Conservation (phyloP, 2,113 vertebrate species). For the Tetrax tetrax region DNA sequence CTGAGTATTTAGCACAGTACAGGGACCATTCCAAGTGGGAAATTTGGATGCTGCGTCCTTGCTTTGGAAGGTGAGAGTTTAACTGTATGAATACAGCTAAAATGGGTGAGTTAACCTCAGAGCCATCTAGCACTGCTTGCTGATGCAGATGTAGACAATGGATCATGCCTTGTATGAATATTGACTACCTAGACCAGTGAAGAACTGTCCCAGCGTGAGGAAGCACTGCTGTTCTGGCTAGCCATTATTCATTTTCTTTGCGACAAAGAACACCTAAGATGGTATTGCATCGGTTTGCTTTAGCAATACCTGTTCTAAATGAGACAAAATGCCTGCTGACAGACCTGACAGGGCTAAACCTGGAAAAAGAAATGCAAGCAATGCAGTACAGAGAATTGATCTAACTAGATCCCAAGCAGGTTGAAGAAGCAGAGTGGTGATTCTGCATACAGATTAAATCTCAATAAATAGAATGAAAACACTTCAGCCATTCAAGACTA, state of each 20-base stretch:
- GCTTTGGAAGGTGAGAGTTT: not conserved
- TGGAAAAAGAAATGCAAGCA: not conserved
- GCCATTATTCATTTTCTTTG: not conserved
- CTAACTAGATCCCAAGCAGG: not conserved
- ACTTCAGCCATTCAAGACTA: slow-evolving; percentile 17
- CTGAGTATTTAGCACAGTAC: not conserved
- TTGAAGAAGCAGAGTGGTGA: not conserved
- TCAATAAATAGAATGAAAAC: slow-evolving; percentile 50
- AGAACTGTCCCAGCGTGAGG: not conserved
- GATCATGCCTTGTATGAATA: not conserved
- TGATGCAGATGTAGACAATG: not conserved
- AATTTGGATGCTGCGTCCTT: not conserved
- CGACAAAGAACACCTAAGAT: not conserved
- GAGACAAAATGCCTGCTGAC: not conserved
- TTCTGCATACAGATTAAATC: slow-evolving; percentile 20
- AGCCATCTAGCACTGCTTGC: not conserved
- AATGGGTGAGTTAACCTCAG: not conserved
- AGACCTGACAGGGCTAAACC: rapidly evolving
- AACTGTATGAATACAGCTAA: not conserved
- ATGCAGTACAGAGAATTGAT: not conserved
- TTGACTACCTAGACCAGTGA: not conserved
- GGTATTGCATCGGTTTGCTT: slow-evolving; percentile 23
- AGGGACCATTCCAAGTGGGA: rapidly evolving
- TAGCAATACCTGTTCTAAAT: not conserved
- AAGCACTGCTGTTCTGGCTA: not conserved